Percentiles rank a stretch among this genome's conserved stretches.
phyloP scores from a whole-genome alignment of 1,140 invertebrate genomes.

The Acromyrmex echinatior region DNA sequence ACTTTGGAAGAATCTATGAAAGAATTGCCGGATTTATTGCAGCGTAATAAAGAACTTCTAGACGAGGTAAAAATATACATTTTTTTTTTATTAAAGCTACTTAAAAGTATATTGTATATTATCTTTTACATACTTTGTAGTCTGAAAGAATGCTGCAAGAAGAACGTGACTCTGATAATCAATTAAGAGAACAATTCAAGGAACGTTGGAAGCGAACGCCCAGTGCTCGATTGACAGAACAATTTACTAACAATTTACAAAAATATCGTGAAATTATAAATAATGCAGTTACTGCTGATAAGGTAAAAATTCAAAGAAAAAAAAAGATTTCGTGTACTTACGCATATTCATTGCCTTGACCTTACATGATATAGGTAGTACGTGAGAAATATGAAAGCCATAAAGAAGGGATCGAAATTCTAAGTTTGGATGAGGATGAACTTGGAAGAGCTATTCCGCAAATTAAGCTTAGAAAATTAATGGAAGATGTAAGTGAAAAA shows the following conservation, averaged over 20 bases:
- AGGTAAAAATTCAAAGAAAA: slow-evolving; percentile 82
- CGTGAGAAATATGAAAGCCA: slow-evolving; percentile 95
- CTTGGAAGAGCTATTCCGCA: slow-evolving; percentile 88
- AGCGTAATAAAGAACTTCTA: slow-evolving; percentile 97
- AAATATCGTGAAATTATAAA: slow-evolving; percentile 98
- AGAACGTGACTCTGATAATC: slow-evolving; percentile 96
- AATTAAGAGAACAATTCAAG: slow-evolving; percentile 96
- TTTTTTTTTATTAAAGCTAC: not conserved
- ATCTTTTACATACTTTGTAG: slow-evolving; percentile 82
- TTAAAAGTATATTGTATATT: slow-evolving; percentile 2
- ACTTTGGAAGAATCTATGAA: slow-evolving; percentile 89
- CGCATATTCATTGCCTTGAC: slow-evolving; percentile 74
- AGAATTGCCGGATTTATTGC: slow-evolving; percentile 96
- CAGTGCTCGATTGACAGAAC: slow-evolving; percentile 95
- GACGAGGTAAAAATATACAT: slow-evolving; percentile 91
- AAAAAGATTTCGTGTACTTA: not conserved
- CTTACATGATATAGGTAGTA: slow-evolving; percentile 88
- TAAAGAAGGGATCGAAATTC: slow-evolving; percentile 93
- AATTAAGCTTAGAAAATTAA: slow-evolving; percentile 92
- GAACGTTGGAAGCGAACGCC: slow-evolving; percentile 96
- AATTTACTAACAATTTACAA: slow-evolving; percentile 93
- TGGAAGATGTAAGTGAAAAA: slow-evolving; percentile 89
- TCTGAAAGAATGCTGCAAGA: slow-evolving; percentile 95
- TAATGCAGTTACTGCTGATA: slow-evolving; percentile 94
- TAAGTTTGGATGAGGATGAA: slow-evolving; percentile 91